Evolutionary conservation across 2,113 vertebrate species (phyloP).

Genomic region (Larimichthys polyactis): DNA sequence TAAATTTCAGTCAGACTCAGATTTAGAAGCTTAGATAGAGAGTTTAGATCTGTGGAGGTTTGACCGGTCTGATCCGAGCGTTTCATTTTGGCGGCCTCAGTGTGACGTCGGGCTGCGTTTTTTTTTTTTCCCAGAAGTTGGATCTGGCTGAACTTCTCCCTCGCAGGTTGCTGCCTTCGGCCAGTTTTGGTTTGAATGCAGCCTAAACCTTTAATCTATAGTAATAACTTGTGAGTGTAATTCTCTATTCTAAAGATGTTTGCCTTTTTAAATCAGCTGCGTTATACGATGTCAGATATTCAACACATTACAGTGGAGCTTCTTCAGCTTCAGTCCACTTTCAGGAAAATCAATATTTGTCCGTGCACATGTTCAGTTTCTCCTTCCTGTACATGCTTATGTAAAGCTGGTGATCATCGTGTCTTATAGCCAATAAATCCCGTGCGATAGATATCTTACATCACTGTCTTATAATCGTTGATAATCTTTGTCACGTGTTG

Average conservation of each 20-base stretch:
- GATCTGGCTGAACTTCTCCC: no score
- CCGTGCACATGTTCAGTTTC: neutral
- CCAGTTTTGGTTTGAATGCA: neutral
- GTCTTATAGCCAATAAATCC: neutral
- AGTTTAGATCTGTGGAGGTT: no score
- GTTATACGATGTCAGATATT: neutral
- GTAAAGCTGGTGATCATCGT: neutral
- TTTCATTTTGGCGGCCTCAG: no score
- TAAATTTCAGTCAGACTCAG: no score
- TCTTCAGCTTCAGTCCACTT: no score
- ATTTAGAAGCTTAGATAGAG: no score
- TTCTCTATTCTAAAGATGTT: neutral
- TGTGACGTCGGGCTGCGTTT: no score
- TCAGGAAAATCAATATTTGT: neutral
- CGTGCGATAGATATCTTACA: neutral
- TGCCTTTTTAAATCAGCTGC: neutral
- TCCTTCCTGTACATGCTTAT: neutral
- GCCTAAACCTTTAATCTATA: neutral
- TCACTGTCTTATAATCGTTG: neutral
- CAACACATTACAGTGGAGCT: neutral
- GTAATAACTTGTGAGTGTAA: neutral
- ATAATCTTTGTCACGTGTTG: neutral
- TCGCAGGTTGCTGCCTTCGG: no score
- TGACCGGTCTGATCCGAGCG: no score
- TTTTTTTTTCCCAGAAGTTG: no score